Percentiles rank a stretch among this genome's conserved stretches.
Evolutionary conservation across 2,113 vertebrate genomes (phyloP).

Genomic region (Sigmodon hispidus): DNA sequence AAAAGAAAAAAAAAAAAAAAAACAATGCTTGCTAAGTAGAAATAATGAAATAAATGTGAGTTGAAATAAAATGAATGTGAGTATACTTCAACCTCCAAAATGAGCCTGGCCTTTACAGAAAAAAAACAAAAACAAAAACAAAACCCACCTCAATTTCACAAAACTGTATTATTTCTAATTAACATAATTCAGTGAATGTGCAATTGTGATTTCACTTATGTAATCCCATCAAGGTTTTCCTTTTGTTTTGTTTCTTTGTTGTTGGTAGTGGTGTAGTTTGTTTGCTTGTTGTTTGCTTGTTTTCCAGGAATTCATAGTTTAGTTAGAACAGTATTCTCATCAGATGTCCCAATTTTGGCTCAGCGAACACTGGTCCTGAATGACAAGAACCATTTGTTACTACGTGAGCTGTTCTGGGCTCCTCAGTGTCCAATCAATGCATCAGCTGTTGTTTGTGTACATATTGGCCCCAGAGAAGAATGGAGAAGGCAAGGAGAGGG

Average conservation of each 20-base stretch:
- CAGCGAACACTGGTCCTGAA: neutral
- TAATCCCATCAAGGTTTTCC: neutral
- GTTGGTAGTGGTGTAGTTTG: neutral
- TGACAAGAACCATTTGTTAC: neutral
- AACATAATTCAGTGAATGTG: conserved; percentile 1
- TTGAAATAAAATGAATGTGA: conserved; percentile 7
- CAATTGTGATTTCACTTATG: conserved; percentile 19
- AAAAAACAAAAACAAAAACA: no score
- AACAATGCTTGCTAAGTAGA: neutral
- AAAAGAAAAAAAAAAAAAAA: neutral
- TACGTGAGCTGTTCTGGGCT: neutral
- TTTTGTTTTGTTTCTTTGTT: neutral
- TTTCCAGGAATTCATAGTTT: neutral
- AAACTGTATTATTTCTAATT: neutral
- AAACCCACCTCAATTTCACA: neutral
- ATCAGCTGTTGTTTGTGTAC: no score
- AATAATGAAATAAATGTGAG: neutral
- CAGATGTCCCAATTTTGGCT: neutral
- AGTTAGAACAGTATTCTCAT: neutral
- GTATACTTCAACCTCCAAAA: neutral
- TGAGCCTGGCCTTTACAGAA: neutral
- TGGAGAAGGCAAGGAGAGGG: neutral
- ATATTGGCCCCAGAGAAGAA: neutral
- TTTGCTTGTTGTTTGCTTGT: neutral
- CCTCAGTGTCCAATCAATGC: neutral